Evolutionary conservation across 2,797 vertebrate genomes (phyloP).

Genomic region (Liparis tanakae): DNA sequence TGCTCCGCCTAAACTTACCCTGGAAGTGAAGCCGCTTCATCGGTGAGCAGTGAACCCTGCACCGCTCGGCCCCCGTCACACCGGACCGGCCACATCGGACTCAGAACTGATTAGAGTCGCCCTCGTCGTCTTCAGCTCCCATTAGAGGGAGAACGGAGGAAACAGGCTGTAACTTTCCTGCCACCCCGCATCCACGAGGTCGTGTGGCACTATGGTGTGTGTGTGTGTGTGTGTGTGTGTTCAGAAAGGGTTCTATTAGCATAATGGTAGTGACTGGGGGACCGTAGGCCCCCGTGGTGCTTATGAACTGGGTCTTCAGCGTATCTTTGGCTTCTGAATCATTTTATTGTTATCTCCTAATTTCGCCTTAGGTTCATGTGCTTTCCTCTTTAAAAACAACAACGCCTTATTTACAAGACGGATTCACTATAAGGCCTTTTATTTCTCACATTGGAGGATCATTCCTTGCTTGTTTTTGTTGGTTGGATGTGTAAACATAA

Average conservation of each 20-base stretch:
- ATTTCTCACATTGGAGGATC: neutral
- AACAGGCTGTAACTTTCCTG: constrained; percentile 66
- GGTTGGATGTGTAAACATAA: neutral
- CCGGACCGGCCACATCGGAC: constrained; percentile 69
- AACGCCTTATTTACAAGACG: constrained; percentile 13
- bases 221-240: constrained; percentile 67
- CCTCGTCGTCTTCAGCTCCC: constrained; percentile 73
- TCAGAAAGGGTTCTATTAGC: constrained; percentile 64
- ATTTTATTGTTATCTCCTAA: constrained; percentile 54
- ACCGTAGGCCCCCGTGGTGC: constrained; percentile 65
- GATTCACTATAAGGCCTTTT: constrained; percentile 19
- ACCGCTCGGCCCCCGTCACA: constrained; percentile 81
- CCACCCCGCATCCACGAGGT: constrained; percentile 72
- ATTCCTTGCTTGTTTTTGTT: neutral
- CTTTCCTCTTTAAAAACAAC: constrained; percentile 35
- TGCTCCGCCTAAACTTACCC: constrained; percentile 68
- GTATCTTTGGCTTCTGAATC: constrained; percentile 50
- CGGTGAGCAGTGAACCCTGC: constrained; percentile 81
- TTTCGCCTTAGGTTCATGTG: constrained; percentile 55
- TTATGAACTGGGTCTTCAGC: constrained; percentile 60
- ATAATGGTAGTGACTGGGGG: constrained; percentile 79
- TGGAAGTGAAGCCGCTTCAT: constrained; percentile 81
- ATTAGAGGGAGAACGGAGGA: constrained; percentile 63
- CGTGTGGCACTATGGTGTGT: constrained; percentile 66
- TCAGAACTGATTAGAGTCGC: constrained; percentile 82